Base-by-base conservation (phyloP, 1,140 invertebrate species). In the Bombus turneri region DNA sequence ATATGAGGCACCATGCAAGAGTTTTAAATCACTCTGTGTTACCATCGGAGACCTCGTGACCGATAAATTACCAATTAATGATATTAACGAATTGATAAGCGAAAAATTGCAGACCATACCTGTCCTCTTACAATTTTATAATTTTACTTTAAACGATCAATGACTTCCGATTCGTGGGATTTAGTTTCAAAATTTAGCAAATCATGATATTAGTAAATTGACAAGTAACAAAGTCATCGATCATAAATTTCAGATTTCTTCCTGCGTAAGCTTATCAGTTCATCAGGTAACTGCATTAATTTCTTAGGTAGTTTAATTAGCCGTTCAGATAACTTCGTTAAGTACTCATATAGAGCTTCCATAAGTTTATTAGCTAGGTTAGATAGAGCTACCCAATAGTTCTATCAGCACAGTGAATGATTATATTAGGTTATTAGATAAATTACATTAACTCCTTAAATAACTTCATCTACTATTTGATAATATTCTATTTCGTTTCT, bases 221-320 rank as follows among this genome's bases (percentile, higher is more conserved):
- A 53, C 18, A 53, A 53, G 47, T 53, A 53, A 18, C 47, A 53
- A 22, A 22, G 6, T 53, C 18, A 22, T 22, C 47, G 47, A 53
- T 53, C 47, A 53, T 22, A 22, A 53, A 53, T 22, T 53, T 53
- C 47, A 53, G 18, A 53, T 53, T 53, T 53, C 47, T n/a, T 41
- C 31, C 37, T 34, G 22, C 25, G 25, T 41, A n/a, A 71, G 22
- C 69, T 71, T 28, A n/a, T 71, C 69, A n/a, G 69, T n/a, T 41
- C 39, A 13, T 43, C 28, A 4, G 25, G 25, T 71, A 71, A 73
- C 28, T 73, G 69, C 31, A 71, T 71, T 71, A 39, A 71, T 39
- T 73, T 47, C 41, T 41, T 43, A 31, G 13, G n/a, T 73, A 73
- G 72, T 73, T 73, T 73, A 73, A 73, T 73, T 73, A 73, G 41